Conservation (phyloP, 2,888 invertebrate genomes). For the Asteroscopus sphinx region DNA sequence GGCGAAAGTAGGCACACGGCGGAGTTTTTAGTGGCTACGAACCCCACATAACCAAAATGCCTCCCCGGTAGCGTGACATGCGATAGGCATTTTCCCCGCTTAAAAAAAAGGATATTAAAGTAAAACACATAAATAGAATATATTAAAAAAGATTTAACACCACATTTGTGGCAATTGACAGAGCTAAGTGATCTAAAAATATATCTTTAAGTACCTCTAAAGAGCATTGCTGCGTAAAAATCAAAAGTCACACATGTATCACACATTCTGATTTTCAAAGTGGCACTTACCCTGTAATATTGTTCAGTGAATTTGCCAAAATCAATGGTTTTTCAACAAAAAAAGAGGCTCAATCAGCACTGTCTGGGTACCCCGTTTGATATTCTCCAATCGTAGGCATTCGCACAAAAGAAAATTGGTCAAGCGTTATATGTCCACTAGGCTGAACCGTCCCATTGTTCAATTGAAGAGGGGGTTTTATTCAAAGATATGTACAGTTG, state of each 20-base stretch:
- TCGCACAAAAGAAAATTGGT: constrained; percentile 88
- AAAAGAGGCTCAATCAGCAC: constrained; percentile 82
- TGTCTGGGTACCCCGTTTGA: constrained; percentile 79
- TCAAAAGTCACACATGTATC: constrained; percentile 42
- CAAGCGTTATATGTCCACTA: constrained; percentile 88
- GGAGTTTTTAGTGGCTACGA: too few species aligned
- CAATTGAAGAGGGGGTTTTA: constrained; percentile 81
- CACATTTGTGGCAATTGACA: constrained; percentile 22
- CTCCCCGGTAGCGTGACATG: too few species aligned
- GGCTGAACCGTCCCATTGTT: constrained; percentile 84
- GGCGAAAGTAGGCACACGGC: too few species aligned
- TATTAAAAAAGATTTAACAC: not conserved
- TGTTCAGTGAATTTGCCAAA: constrained; percentile 79
- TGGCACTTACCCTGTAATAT: constrained; percentile 53
- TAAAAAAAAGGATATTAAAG: too few species aligned
- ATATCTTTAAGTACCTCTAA: constrained; percentile 10
- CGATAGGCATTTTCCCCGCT: too few species aligned
- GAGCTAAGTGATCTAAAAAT: constrained; percentile 32
- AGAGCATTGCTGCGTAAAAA: constrained; percentile 18
- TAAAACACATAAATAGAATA: too few species aligned
- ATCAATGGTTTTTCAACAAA: constrained; percentile 79
- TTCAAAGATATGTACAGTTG: constrained; percentile 81
- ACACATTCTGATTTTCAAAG: constrained; percentile 43
- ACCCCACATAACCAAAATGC: too few species aligned
- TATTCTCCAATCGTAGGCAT: constrained; percentile 85